A percentile compares a stretch with the other conserved stretches of the same genome.
Conservation (phyloP, 2,113 vertebrate genomes). For the Cathartes aura region DNA sequence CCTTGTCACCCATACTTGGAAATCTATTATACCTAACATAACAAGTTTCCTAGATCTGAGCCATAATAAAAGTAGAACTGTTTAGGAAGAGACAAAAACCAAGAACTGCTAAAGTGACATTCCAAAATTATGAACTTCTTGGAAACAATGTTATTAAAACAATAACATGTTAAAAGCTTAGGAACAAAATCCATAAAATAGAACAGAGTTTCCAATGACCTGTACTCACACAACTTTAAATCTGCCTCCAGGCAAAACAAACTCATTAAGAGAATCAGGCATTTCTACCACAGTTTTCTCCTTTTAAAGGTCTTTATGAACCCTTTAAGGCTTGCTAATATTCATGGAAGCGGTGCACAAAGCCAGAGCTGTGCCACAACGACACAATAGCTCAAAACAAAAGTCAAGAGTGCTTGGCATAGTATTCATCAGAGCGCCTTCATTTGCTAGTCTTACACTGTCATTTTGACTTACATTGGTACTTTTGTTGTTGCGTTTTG, state of each 20-base stretch:
- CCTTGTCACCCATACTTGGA: neutral
- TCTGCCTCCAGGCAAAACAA: neutral
- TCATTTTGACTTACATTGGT: neutral
- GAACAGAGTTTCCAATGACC: neutral
- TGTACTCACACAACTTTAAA: neutral
- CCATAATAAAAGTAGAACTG: neutral
- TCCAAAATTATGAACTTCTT: neutral
- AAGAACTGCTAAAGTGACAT: neutral
- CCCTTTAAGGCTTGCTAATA: neutral
- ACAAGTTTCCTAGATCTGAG: neutral
- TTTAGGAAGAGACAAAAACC: neutral
- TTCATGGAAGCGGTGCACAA: neutral
- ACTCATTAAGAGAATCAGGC: neutral
- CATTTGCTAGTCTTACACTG: slow-evolving; percentile 3
- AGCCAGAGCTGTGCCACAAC: neutral
- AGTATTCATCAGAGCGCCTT: neutral
- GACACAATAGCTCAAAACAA: neutral
- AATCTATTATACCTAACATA: neutral
- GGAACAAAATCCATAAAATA: neutral
- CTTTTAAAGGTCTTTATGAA: neutral
- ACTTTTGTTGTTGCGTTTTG: neutral
- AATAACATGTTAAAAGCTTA: neutral
- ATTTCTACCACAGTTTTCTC: neutral
- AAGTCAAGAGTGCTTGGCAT: neutral
- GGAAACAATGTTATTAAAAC: neutral